These are phyloP conservation scores for Drosophila littoralis DNA, from an alignment of 1,140 invertebrate genomes.

Conservation along the genomic window DNA sequence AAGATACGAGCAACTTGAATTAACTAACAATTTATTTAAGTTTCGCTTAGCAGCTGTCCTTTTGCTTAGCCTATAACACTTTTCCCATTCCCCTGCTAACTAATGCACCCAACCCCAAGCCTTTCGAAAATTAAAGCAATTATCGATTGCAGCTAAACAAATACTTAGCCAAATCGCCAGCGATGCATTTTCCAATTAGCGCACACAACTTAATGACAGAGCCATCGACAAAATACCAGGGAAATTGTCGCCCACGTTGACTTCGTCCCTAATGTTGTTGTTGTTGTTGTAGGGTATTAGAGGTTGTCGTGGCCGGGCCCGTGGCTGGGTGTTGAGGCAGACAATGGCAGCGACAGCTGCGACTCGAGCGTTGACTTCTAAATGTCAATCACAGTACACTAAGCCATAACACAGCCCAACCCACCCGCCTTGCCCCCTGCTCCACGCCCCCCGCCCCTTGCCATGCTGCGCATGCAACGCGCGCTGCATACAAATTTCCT, in stretches of 20 bases:
- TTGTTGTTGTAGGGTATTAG: too few relatives aligned
- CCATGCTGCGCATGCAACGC: conserved; percentile 40
- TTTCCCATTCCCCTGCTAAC: not conserved
- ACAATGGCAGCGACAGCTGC: conserved; percentile 55
- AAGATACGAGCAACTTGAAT: too few relatives aligned
- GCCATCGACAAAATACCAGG: conserved; percentile 57
- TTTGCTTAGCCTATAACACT: not conserved
- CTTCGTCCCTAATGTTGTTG: not conserved
- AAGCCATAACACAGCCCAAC: not conserved
- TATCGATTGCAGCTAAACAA: conserved; percentile 22
- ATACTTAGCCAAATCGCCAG: conserved; percentile 3
- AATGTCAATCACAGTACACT: conserved; percentile 70
- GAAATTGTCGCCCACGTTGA: conserved; percentile 54
- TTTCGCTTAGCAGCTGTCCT: too few relatives aligned
- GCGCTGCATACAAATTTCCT: conserved; percentile 68
- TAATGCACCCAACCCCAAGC: too few relatives aligned
- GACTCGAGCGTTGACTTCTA: conserved; percentile 73
- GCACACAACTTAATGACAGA: conserved; percentile 61
- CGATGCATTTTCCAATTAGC: conserved; percentile 38
- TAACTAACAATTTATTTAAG: too few relatives aligned
- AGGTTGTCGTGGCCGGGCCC: not conserved
- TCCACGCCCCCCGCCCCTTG: not conserved
- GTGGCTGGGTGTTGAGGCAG: conserved; percentile 35
- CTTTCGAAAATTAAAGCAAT: not conserved
- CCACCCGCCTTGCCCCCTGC: not conserved